Conservation (phyloP, 2,888 invertebrate species). For the Temnothorax rugatulus region DNA sequence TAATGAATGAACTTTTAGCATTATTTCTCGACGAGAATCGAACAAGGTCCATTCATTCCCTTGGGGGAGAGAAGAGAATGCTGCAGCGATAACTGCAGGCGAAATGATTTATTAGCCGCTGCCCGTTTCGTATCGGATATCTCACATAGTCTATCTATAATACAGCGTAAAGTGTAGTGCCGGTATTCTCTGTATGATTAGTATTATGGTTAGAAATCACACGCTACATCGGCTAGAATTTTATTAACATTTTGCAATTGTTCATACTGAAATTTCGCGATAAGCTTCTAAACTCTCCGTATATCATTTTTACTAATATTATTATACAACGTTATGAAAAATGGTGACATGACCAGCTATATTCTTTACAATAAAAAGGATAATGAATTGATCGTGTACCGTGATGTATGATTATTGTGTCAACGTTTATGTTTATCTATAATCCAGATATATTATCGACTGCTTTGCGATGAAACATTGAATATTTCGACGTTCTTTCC, state of each 20-base stretch:
- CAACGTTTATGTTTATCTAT: background rate
- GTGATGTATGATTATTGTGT: background rate
- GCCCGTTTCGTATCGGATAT: conserved; percentile 48
- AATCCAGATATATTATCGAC: background rate
- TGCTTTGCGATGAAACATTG: background rate
- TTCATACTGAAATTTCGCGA: background rate
- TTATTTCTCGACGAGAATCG: conserved; percentile 68
- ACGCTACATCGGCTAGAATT: background rate
- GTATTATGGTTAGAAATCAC: conserved; percentile 16
- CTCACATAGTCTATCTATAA: conserved; percentile 34
- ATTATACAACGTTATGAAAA: background rate
- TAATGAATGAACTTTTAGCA: conserved; percentile 76
- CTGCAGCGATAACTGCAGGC: conserved; percentile 62
- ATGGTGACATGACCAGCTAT: background rate
- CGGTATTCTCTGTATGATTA: background rate
- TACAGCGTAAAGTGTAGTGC: conserved; percentile 23
- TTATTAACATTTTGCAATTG: conserved; percentile 19
- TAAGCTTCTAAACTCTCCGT: background rate
- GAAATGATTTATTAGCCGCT: conserved; percentile 54
- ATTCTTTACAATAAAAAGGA: background rate
- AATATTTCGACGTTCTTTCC: background rate
- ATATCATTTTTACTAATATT: background rate
- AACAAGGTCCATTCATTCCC: conserved; percentile 47
- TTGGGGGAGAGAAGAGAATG: conserved; percentile 19
- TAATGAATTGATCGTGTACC: background rate